Evolutionary conservation across 2,888 invertebrate species (phyloP), one percentile per base, ranked within the genome.

Genomic region (Deilephila porcellus): DNA sequence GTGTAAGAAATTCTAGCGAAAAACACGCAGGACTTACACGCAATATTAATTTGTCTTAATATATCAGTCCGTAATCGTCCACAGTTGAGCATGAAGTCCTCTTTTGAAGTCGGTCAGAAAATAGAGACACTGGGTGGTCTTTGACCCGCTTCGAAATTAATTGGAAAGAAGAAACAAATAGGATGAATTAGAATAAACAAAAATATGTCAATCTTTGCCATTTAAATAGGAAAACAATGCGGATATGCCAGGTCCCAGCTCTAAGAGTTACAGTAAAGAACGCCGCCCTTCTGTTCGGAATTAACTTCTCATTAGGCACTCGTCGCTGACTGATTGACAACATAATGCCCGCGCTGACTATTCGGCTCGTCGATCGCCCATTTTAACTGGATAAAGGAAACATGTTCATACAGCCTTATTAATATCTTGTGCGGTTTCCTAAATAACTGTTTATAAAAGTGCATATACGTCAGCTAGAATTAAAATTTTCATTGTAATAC

Each of bases 241-340:
- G 45, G 45, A 45, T 11, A 11, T 34, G 8, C 19, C 34, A 37
- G 45, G 5, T 11, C n/a, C 60, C 60, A 14, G 20, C 29, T 11
- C n/a, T 63, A 70, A 59, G 29, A 37, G 62, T 71, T 63, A 56
- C 63, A 37, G 60, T 59, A 71, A 74, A 74, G 45, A 34, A 63
- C 71, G 62, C 45, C 71, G 67, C 64, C 73, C 71, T 62, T 19
- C 56, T 62, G 70, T 62, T 71, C 25, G 71, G 71, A 74, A 74
- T 74, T 74, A 74, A 71, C 73, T 71, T 60, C 75, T 77, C 74
- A 74, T 74, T 77, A 77, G 74, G 73, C 53, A 73, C 72, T 77
- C 74, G 60, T 63, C 70, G 62, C 62, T 74, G 67, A 53, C 53
- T 62, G 76, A 77, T 71, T 77, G 76, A 76, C 74, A 76, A 74